phyloP scores from a whole-genome alignment of 2,113 vertebrate species.

The Corydoras sp. region DNA sequence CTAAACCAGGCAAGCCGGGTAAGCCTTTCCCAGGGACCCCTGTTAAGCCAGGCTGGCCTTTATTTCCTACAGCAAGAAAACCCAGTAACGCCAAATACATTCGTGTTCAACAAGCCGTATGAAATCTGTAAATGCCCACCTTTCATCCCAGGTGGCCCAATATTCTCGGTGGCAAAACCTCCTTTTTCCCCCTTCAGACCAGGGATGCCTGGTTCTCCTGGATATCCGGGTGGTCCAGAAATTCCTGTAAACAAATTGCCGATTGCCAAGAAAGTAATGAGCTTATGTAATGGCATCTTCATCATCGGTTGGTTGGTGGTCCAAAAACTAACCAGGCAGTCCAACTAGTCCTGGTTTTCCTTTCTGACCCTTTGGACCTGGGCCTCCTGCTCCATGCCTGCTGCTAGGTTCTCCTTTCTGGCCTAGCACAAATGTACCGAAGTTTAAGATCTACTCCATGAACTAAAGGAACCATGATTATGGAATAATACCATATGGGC shows the following conservation, averaged over 20 bases:
- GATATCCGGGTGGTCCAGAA: slow-evolving; percentile 58
- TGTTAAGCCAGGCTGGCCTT: slow-evolving; percentile 46
- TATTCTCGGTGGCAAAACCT: slow-evolving; percentile 57
- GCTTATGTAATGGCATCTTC: neutral
- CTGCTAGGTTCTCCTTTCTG: slow-evolving; percentile 50
- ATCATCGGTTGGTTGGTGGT: neutral
- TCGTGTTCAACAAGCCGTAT: neutral
- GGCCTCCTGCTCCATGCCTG: slow-evolving; percentile 15
- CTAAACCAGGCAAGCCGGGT: slow-evolving; percentile 46
- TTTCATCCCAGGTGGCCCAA: slow-evolving; percentile 50
- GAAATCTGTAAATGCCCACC: slow-evolving; percentile 40
- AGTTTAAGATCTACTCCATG: neutral
- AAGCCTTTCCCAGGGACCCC: slow-evolving; percentile 38
- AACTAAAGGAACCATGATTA: neutral
- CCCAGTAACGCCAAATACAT: no score
- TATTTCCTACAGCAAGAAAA: slow-evolving; percentile 47
- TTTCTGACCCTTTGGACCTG: slow-evolving; percentile 1
- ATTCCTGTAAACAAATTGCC: slow-evolving; percentile 2
- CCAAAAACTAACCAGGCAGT: slow-evolving; percentile 45
- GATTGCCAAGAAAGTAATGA: neutral
- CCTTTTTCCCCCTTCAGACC: slow-evolving; percentile 80
- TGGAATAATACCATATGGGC: neutral
- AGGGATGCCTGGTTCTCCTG: slow-evolving; percentile 69
- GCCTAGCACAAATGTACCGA: slow-evolving; percentile 37
- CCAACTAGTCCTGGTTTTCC: slow-evolving; percentile 43